Evolutionary conservation across 1,140 invertebrate genomes (phyloP), one percentile per base, ranked within the genome.

Genomic region (Sitodiplosis mosellana): DNA sequence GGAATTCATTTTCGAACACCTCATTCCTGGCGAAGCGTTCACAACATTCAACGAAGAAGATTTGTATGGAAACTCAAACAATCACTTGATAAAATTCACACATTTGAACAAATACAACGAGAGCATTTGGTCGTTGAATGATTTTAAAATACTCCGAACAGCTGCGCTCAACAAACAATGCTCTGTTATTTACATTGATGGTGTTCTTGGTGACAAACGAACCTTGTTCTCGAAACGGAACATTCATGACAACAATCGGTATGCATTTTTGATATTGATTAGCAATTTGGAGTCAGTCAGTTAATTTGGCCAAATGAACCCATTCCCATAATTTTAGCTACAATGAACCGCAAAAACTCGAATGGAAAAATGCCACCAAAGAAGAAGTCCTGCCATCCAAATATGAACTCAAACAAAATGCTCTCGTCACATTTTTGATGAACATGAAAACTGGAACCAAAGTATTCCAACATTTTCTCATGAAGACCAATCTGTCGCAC

Each of bases 381-480:
- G 60, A 60, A 49, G 64, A 66, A 49, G 10, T 14, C 1, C 54
- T 55, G 51, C 53, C 59, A 51, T 33, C 20, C 8, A 54, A 58
- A 44, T 70, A 70, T 51, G 62, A 64, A 48, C 65, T 64, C 33
- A 75, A 74, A 55, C 59, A 73, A 27, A 72, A 73, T 50, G 71
- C 71, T 52, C 64, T 76, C 52, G 68, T 70, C 56, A 71, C 74
- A 51, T 73, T 76, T 47, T 54, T 76, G 49, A 69, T 65, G 48
- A 72, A 71, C 55, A 67, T 76, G 49, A 74, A 75, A 56, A 72
- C 69, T 33, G 73, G 74, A 33, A 74, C 74, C 33, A 67, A 73
- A 50, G 74, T 77, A n/a, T 77, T 77, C 57, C 72, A 75, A 49
- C 73, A 75, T 55, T 75, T 76, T 51, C 62, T 77, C 41, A 68